Base-by-base conservation (phyloP, 2,797 vertebrate genomes). In the Sciaenops ocellatus region DNA sequence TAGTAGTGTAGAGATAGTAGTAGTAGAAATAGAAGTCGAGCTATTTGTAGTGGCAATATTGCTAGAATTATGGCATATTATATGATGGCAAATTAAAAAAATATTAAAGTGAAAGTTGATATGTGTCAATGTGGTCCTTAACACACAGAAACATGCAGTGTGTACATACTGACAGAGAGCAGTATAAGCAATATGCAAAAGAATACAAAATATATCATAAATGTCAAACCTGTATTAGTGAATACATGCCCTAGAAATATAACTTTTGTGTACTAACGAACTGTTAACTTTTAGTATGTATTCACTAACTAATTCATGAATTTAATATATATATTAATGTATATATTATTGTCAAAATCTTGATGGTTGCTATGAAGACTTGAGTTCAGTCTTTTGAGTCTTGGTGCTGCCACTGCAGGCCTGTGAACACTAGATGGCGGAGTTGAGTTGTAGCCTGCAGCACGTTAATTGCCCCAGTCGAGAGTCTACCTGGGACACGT, bases 401-500 rank as follows among this genome's bases (percentile, higher is more conserved):
- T 6, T 1, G 3, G 2, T 22, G 4, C 28, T 15, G 51, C 18
- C 59, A 68, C 24, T 60, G 12, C 60, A 18, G 1, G 1, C 22
- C 6, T 20, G 5, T 6, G 13, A 11, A 30, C 95, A 71, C 90
- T 84, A 93, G 95, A 80, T 89, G 93, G 92, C 86, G 75, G 1
- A 9, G 65, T 87, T 76, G 87, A 83, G 85, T 84, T n/a, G 79
- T 38, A 65, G 67, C 80, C 68, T 13, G 52, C 83, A 80, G 78
- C 74, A 0, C 10, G 47, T 74, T 69, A 70, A 55, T 61, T 59
- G 69, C 60, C 42, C 41, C 50, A 26, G 28, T 65, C 3, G 24
- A 11, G 28, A 56, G 47, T 73, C 82, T 93, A 95, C 93, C 94
- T 94, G 93, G 79, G 78, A 82, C 87, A 87, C 87, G 81, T 90